Evolutionary conservation across 2,113 vertebrate genomes (phyloP).

Genomic region (Brienomyrus brachyistius): DNA sequence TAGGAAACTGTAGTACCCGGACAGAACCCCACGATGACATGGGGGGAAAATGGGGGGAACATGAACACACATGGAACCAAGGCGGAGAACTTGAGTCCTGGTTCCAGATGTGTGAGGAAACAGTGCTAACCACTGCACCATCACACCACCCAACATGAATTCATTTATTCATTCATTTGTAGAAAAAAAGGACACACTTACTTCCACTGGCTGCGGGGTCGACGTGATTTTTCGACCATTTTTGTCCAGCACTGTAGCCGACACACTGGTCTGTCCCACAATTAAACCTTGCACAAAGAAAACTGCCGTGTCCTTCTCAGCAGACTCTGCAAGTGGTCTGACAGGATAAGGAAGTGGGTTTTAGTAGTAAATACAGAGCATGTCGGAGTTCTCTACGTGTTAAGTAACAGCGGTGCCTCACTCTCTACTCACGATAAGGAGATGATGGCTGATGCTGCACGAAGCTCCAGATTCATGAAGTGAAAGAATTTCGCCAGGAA

Average conservation of each 20-base stretch:
- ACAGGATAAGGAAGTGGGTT: not conserved
- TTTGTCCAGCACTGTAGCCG: constrained; percentile 67
- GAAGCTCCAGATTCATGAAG: constrained; percentile 82
- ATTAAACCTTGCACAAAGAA: constrained; percentile 73
- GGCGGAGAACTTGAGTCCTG: not conserved
- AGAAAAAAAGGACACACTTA: constrained; percentile 40
- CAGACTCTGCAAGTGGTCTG: constrained; percentile 65
- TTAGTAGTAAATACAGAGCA: not conserved
- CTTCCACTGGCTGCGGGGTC: constrained; percentile 80
- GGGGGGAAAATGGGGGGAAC: not conserved
- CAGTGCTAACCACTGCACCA: not conserved
- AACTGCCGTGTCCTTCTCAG: constrained; percentile 70
- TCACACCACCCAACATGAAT: not conserved
- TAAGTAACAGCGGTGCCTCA: not conserved
- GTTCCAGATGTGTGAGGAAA: not conserved
- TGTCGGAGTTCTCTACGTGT: no score
- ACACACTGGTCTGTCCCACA: constrained; percentile 82
- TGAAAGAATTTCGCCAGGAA: constrained; percentile 76
- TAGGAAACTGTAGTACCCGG: not conserved
- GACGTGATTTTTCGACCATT: constrained; percentile 69
- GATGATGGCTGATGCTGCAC: constrained; percentile 75
- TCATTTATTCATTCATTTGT: not conserved
- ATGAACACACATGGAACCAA: not conserved
- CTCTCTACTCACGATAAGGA: constrained; percentile 73
- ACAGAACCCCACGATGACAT: not conserved